Percentiles rank a stretch among this genome's conserved stretches.
phyloP scores from a whole-genome alignment of 2,113 vertebrate genomes.

The Porphyrio hochstetteri region DNA sequence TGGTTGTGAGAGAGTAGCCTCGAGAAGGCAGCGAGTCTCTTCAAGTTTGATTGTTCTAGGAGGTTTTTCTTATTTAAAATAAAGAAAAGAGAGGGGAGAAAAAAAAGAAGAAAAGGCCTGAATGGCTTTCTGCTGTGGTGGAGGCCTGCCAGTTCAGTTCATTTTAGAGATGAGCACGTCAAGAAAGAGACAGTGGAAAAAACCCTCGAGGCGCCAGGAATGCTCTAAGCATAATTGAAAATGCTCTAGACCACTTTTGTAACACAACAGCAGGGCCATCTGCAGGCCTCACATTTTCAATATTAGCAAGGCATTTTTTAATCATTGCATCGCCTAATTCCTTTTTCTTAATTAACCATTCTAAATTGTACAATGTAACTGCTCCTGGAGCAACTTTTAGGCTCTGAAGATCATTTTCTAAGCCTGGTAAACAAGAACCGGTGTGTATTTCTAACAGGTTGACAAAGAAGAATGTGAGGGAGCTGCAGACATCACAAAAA shows the following conservation, averaged over 20 bases:
- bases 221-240: conserved; percentile 52
- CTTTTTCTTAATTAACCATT: not conserved
- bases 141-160: conserved; percentile 6
- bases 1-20: not conserved
- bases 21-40: not conserved
- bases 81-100: not conserved
- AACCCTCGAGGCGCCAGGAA: conserved; percentile 41
- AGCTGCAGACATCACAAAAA: not conserved
- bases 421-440: not conserved
- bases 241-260: not conserved
- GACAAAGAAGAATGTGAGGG: not conserved
- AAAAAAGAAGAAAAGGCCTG: not conserved
- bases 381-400: not conserved
- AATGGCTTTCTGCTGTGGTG: not conserved
- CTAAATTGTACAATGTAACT: not conserved
- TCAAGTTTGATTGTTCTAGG: not conserved
- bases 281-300: not conserved
- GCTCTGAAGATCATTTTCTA: not conserved
- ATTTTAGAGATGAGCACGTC: conserved; percentile 23
- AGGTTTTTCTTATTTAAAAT: conserved; percentile 6
- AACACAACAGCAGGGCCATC: not conserved
- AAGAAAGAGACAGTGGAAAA: conserved; percentile 67
- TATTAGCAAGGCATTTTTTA: not conserved
- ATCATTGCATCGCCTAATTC: not conserved
- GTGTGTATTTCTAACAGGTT: not conserved